These are phyloP conservation scores for Danaus chrysippus DNA, from an alignment of 2,888 invertebrate genomes.

Conservation along the genomic window DNA sequence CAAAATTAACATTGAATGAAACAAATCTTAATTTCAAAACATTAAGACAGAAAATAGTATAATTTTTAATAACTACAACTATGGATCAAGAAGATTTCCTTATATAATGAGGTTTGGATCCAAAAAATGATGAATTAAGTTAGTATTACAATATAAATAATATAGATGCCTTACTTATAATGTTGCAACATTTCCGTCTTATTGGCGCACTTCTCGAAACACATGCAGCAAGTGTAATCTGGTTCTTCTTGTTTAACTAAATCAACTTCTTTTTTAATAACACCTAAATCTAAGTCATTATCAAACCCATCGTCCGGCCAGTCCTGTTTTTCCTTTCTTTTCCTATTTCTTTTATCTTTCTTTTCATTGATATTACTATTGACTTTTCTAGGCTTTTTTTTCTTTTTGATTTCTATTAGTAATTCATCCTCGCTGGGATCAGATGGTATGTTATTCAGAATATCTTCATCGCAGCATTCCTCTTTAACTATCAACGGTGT, in stretches of 20 bases:
- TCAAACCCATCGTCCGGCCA: slow-evolving; percentile 1
- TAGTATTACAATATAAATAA: not conserved
- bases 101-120: no score
- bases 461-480: slow-evolving; percentile 38
- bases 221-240: slow-evolving; percentile 61
- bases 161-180: slow-evolving; percentile 53
- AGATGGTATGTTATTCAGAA: slow-evolving; percentile 41
- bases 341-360: slow-evolving; percentile 32
- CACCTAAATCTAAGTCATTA: slow-evolving; percentile 34
- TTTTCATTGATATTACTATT: slow-evolving; percentile 8
- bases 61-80: no score
- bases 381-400: not conserved
- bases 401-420: slow-evolving; percentile 29
- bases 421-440: slow-evolving; percentile 60
- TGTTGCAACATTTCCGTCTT: slow-evolving; percentile 56
- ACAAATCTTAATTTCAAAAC: no score
- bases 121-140: not conserved
- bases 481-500: slow-evolving; percentile 49
- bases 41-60: no score
- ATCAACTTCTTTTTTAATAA: slow-evolving; percentile 41
- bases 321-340: not conserved
- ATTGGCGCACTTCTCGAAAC: slow-evolving; percentile 50
- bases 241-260: slow-evolving; percentile 28
- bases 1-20: no score
- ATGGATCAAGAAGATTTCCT: no score